Base-by-base conservation (phyloP, 53 echinoderm and acorn worm genomes). In the Stichopus horrens region DNA sequence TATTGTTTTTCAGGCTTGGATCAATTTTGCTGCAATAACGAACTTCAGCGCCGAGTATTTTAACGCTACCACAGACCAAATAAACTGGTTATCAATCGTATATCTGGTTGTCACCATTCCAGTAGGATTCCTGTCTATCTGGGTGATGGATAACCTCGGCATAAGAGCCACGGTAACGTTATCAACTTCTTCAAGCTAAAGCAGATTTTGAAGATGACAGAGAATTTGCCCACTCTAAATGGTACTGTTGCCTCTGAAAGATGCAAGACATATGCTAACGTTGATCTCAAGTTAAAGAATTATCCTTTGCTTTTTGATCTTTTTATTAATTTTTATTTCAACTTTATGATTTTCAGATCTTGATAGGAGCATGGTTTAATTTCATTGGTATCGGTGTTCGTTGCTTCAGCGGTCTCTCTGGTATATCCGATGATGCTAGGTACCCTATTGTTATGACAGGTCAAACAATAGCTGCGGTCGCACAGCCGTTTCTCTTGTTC, bases 401-500 rank as follows among this genome's bases (percentile, higher is more conserved):
- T 7, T 94, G 89, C 66, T 74, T 96, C 4, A 95, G 90, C 78
- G 90, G 93, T 65, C 7, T 96, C 9, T 74, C 80, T 16, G 79
- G 87, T 4, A 84, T 96, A 63, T 87, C 93, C 8, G 86, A 88
- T 13, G 37, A 65, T 21, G 74, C 90, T 58, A 92, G 93, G 80
- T 96, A 84, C 71, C 90, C 88, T 21, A 73, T 96, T 54, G 96
- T 93, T 63, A 92, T 96, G 94, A 74, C 87, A 19, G 96, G 96
- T 19, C 96, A 96, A 78, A 91, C 95, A 18, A 55, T 96, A 55
- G 94, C 94, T 9, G 96, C 96, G 53, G n/a, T 93, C 74, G 93
- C 90, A 21, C 96, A 96, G 77, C 95, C 96, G 19, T 96, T 96
- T 80, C 88, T 96, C 9, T 76, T 96, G 73, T 96, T 96, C 83